A percentile compares a stretch with the other conserved stretches of the same genome.
Conservation (phyloP, 2,888 invertebrate genomes). For the Sepioteuthis lessoniana region DNA sequence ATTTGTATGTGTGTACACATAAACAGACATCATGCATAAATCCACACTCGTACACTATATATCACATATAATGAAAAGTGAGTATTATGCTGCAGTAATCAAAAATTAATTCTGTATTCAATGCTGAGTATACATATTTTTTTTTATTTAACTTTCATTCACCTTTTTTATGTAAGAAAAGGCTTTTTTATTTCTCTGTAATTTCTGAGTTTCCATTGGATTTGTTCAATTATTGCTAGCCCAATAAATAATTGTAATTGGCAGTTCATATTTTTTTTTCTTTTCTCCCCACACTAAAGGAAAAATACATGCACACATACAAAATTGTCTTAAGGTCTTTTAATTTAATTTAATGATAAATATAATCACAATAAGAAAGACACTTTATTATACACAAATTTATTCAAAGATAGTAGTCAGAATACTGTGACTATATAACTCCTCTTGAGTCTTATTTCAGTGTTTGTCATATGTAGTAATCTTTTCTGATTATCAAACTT, state of each 20-base stretch:
- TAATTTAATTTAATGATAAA: no score
- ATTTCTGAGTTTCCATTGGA: not conserved
- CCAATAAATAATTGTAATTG: not conserved
- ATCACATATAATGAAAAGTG: conserved; percentile 24
- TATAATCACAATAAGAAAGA: no score
- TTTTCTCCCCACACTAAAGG: not conserved
- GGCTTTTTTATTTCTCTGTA: not conserved
- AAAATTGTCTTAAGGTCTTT: no score
- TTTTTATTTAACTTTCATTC: not conserved
- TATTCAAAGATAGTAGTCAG: no score
- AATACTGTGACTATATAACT: no score
- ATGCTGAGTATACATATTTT: not conserved
- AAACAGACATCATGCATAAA: not conserved
- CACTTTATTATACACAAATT: no score
- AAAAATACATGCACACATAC: no score
- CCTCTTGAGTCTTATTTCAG: no score
- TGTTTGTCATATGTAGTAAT: no score
- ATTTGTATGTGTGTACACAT: not conserved
- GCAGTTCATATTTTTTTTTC: not conserved
- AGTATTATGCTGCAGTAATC: not conserved
- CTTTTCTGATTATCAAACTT: no score
- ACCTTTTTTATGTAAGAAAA: not conserved
- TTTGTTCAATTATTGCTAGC: not conserved
- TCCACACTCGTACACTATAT: not conserved
- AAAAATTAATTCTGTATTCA: not conserved